phyloP scores from a whole-genome alignment of 2,113 vertebrate species.

The Lethenteron camtschaticum region DNA sequence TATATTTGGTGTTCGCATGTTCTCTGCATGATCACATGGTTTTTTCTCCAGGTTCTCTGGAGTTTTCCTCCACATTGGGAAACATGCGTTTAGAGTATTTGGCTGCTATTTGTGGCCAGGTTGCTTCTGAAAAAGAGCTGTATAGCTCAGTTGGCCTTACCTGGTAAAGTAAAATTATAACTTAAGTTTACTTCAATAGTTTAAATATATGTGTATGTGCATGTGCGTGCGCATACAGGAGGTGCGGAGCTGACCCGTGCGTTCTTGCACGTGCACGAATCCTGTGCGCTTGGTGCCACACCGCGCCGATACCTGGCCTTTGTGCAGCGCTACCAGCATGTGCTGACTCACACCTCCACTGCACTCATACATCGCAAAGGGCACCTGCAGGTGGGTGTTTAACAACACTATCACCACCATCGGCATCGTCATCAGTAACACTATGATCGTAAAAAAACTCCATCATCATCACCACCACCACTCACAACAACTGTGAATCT shows the following conservation, averaged over 20 bases:
- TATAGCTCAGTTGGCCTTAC: too few relatives aligned
- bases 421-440: background rate
- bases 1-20: too few relatives aligned
- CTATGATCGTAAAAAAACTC: background rate
- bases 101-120: too few relatives aligned
- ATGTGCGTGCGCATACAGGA: conserved; percentile 16
- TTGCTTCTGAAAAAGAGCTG: too few relatives aligned
- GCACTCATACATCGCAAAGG: conserved; percentile 60
- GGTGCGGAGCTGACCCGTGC: conserved; percentile 45
- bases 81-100: too few relatives aligned
- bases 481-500: too few relatives aligned
- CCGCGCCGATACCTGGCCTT: conserved; percentile 77
- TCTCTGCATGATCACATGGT: too few relatives aligned
- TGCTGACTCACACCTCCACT: conserved; percentile 49
- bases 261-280: conserved; percentile 67
- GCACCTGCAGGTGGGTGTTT: conserved; percentile 55
- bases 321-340: conserved; percentile 38
- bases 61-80: too few relatives aligned
- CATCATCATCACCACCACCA: background rate
- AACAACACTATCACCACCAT: background rate
- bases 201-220: too few relatives aligned
- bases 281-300: conserved; percentile 56
- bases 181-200: too few relatives aligned
- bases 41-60: too few relatives aligned
- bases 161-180: too few relatives aligned